Conservation (phyloP, 2,113 vertebrate species). For the Todiramphus chloris region DNA sequence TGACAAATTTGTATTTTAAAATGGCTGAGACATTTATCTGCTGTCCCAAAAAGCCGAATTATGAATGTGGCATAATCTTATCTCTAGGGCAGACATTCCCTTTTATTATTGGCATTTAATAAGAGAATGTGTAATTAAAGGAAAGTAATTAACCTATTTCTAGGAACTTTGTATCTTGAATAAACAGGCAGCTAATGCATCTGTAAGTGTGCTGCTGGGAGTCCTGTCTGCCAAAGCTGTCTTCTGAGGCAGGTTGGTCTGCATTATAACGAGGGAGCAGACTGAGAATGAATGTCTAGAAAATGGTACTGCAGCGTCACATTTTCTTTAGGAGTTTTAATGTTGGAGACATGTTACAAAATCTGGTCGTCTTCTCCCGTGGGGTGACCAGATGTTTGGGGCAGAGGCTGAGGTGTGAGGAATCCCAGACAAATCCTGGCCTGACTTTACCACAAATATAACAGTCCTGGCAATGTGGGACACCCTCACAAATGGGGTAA, state of each 20-base stretch:
- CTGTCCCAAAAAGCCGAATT: neutral
- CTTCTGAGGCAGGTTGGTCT: neutral
- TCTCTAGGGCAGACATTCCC: constrained; percentile 10
- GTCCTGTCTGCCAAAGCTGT: neutral
- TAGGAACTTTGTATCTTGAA: constrained; percentile 3
- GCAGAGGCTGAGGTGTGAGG: neutral
- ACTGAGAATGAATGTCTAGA: neutral
- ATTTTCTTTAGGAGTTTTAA: neutral
- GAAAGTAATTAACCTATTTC: constrained; percentile 7
- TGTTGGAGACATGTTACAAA: neutral
- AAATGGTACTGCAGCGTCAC: fast-evolving
- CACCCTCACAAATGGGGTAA: too few relatives aligned
- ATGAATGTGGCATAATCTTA: constrained; percentile 28
- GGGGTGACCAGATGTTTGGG: neutral
- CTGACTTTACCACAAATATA: neutral
- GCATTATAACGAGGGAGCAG: neutral
- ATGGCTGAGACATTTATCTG: constrained; percentile 28
- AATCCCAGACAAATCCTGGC: neutral
- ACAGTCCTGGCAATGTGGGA: neutral
- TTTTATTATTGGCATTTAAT: constrained; percentile 16
- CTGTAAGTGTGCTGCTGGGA: neutral
- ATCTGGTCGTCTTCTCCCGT: neutral
- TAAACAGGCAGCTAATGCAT: neutral
- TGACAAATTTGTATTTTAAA: constrained; percentile 54
- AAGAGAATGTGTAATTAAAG: constrained; percentile 34